A percentile compares a stretch with the other conserved stretches of the same genome.
Conservation (phyloP, 2,797 vertebrate genomes). For the Rhabdomys pumilio region DNA sequence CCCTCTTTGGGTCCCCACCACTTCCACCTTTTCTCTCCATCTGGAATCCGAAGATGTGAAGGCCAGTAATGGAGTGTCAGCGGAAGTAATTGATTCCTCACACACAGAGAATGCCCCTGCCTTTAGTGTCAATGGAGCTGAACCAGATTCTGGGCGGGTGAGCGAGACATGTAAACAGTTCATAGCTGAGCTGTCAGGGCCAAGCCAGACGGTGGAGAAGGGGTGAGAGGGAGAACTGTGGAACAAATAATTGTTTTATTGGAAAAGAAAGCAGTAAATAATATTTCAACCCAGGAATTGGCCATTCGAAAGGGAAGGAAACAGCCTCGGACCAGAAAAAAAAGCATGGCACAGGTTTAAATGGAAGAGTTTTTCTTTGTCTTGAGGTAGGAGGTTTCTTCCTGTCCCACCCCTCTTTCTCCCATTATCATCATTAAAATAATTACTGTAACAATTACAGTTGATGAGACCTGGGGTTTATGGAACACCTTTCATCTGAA, state of each 20-base stretch:
- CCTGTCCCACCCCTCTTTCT: constrained; percentile 32
- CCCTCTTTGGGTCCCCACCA: background rate
- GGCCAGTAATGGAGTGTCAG: constrained; percentile 89
- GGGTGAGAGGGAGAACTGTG: constrained; percentile 32
- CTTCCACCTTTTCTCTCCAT: constrained; percentile 73
- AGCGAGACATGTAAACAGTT: constrained; percentile 89
- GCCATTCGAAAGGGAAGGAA: constrained; percentile 39
- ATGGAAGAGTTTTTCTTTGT: constrained; percentile 72
- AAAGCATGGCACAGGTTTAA: background rate
- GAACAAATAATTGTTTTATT: constrained; percentile 86
- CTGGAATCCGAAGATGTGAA: constrained; percentile 86
- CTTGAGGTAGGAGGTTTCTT: constrained; percentile 73
- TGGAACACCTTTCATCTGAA: constrained; percentile 83
- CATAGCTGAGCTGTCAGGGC: constrained; percentile 88
- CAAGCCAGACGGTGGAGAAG: constrained; percentile 71
- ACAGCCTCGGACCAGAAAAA: background rate
- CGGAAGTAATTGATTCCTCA: constrained; percentile 91
- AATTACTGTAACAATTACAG: constrained; percentile 85
- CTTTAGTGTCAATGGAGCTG: constrained; percentile 89
- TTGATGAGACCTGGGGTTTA: constrained; percentile 85
- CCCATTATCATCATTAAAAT: constrained; percentile 86
- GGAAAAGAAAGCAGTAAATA: constrained; percentile 83
- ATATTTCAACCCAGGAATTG: constrained; percentile 77
- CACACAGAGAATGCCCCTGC: constrained; percentile 87
- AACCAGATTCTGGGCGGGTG: constrained; percentile 88